Base-by-base conservation (phyloP, 2,797 vertebrate genomes). In the Novumbra hubbsi region DNA sequence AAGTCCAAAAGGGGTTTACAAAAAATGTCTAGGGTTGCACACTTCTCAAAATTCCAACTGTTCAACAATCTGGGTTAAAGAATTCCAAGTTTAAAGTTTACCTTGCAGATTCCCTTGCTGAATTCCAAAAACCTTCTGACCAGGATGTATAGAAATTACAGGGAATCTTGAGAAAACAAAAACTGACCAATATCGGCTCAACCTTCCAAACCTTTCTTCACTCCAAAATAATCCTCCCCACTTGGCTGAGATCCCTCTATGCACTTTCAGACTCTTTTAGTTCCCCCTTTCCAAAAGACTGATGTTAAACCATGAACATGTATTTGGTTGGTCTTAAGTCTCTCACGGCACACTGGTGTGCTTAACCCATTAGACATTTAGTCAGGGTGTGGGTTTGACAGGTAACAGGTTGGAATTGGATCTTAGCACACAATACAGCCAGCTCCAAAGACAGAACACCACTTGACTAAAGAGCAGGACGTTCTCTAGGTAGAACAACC, bases 211-310 rank as follows among this genome's bases (percentile, higher is more conserved):
- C 41, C 7, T 45, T 66, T 66, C 79, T 79, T 74, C 80, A 28
- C 60, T 30, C 71, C 48, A 73, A 75, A 74, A 75, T 62, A 70
- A 66, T 17, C 14, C 21, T 77, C 73, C 69, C 73, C 77, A 84
- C 80, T 73, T 79, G 73, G 52, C 52, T 72, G 21, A 9, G 16
- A 38, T 57, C 32, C 66, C 34, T 64, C 72, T 62, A 65, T 72
- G 80, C 86, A 92, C 91, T 80, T 92, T 80, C 91, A 84, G 77
- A 77, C 86, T 88, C 86, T 76, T 89, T 85, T 57, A 57, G 52
- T 57, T 57, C 9, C 11, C 52, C 2, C 21, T 57, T 19, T n/a
- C 17, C 27, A 74, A 45, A 72, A 63, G 69, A 41, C 32, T 63
- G 64, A 41, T n/a, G 45, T 50, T 62, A 28, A 27, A 38, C 69